Conservation (phyloP, 2,113 vertebrate genomes). For the Vanacampus margaritifer region DNA sequence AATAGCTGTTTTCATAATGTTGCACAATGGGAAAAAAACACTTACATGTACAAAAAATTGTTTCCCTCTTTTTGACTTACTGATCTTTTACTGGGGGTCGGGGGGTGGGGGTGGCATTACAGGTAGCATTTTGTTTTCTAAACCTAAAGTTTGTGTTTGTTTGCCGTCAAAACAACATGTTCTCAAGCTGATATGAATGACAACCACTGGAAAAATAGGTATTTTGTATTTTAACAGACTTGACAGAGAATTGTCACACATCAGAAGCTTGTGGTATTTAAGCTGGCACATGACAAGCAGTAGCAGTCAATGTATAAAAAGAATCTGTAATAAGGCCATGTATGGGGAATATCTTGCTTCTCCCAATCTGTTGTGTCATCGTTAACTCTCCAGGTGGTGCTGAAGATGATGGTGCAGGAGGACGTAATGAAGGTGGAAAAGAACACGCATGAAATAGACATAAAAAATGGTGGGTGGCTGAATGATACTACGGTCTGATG, state of each 20-base stretch:
- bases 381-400: background rate
- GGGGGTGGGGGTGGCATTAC: too few relatives aligned
- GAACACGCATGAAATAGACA: slow-evolving; percentile 23
- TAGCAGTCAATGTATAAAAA: background rate
- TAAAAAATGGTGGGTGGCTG: slow-evolving; percentile 18
- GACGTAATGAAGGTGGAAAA: slow-evolving; percentile 21
- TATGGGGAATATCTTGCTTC: background rate
- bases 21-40: too few relatives aligned
- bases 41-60: too few relatives aligned
- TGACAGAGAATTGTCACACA: background rate
- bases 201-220: background rate
- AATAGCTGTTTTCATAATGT: too few relatives aligned
- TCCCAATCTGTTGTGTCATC: background rate
- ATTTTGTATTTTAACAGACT: background rate
- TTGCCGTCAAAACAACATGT: background rate
- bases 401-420: slow-evolving; percentile 6
- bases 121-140: too few relatives aligned
- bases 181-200: background rate
- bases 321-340: background rate
- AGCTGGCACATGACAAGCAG: too few relatives aligned
- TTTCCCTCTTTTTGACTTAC: too few relatives aligned
- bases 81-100: too few relatives aligned
- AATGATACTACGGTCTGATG: too few relatives aligned
- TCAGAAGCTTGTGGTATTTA: background rate
- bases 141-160: too few relatives aligned